Base-by-base conservation (phyloP, 2,888 invertebrate genomes). In the Xestoiulus laeticollis region DNA sequence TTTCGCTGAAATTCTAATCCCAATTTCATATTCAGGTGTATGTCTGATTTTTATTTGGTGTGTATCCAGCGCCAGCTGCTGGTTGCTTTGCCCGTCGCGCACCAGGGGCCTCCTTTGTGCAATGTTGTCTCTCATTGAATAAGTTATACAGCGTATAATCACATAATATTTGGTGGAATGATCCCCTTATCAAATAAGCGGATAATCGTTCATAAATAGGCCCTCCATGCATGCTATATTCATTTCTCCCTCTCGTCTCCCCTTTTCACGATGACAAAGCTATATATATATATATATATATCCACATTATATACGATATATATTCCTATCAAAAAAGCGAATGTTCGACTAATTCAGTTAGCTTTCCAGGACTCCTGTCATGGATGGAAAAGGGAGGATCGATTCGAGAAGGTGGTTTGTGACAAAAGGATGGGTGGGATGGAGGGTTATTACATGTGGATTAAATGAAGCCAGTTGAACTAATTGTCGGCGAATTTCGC, bases 171-270 rank as follows among this genome's bases (percentile, higher is more conserved):
- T 85, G 85, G 85, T 44, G 85, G 85, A 85, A 85, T 85, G 85
- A 85, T 85, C 44, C 85, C 85, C 85, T 85, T 85, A 85, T 85
- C 85, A 85, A 85, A 85, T 85, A 85, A 85, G 85, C 85, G 44
- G 85, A 85, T 85, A 85, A 85, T 85, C 85, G 85, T 85, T 85
- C 85, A 85, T 85, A 85, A 85, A 85, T 85, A 85, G 85, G 85
- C 85, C 38, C 78, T 78, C 78, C 30, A 78, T 30, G 78, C 78
- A 78, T 78, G 78, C 14, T 26, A 78, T 78, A 78, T 78, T 78
- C 78, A 78, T 78, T 78, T 26, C 78, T 78, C 78, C 78, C 78
- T 78, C 78, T 78, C 78, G 12, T 78, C 78, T 78, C 78, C 30
- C 78, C 78, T 26, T 12, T 30, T 30, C 78, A 78, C 30, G 14